Evolutionary conservation across 1,140 invertebrate genomes (phyloP), one percentile per base, ranked within the genome.

Genomic region (Hirudo medicinalis): DNA sequence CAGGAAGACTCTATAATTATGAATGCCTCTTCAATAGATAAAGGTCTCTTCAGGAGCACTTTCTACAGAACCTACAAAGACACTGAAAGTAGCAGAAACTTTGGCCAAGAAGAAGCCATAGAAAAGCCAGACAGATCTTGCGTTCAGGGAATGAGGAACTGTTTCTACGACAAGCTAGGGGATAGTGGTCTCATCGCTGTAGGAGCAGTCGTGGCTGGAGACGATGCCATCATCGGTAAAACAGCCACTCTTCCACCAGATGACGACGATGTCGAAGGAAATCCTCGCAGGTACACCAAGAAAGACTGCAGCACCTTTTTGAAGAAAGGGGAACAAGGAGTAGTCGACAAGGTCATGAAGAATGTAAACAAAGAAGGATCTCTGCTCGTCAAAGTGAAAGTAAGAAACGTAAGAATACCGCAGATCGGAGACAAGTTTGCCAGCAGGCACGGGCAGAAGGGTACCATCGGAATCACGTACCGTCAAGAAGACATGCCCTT

Each of bases 391-490:
- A 99, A 99, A 84, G 96, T 99, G 79, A 86, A 94, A 72, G 94
- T 99, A 9, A 85, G 95, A 49, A 97, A 93, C 20, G 92, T 97
- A 13, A 88, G 95, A 76, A 94, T 95, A 69, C 96, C 95, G 19
- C 95, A 99, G 86, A 98, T 99, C 81, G 95, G 96, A 5, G 95
- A 99, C 81, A 99, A 99, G 79, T 99, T 99, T 85, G 96, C 95
- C 55, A 96, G 92, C 25, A 86, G 95, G 63, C 95, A 99, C 79
- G 95, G 95, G 69, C 95, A 99, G 82, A 99, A 99, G 82, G 95
- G 95, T 82, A 99, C 95, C 0, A 98, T 95, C 83, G 95, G 96
- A 75, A 97, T 99, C 75, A 92, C 96, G 76, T 98, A 97, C 80
- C 85, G 93, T 54, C 92, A 95, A 84, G 93, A 94, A 87, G 95